Evolutionary conservation across 2,797 vertebrate genomes (phyloP), one percentile per base, ranked within the genome.

Genomic region (Apogon talboti): DNA sequence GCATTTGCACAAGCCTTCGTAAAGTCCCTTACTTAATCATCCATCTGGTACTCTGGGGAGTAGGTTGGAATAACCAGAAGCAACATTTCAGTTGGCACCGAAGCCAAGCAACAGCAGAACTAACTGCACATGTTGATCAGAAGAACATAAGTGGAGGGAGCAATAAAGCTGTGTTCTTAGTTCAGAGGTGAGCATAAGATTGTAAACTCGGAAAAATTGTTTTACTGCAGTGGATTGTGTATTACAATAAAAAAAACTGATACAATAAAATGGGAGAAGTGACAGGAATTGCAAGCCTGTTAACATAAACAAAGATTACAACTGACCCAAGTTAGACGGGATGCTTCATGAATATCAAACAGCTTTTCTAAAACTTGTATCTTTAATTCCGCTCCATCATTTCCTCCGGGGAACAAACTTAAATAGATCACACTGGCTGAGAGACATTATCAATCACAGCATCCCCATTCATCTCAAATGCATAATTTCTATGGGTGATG

Each of bases 21-120:
- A 91, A 92, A 90, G 82, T 89, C 84, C 81, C 79, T 69, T 81
- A 91, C 82, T 94, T 91, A 92, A 92, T 93, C 92, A 92, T 92
- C 78, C 86, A 86, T 87, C 86, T 86, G 74, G 84, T 87, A 66
- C 89, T 89, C 85, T 72, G 38, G 91, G 89, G 90, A 92, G 59
- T 46, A 65, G 49, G 70, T 58, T 71, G 75, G 75, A 86, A 89
- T 86, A 89, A 88, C 77, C 80, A 80, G 65, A 83, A 65, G 74
- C 79, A 83, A 85, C 65, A 61, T 72, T 76, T 66, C 47, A 79
- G 77, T 78, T 79, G 71, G 83, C 62, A 76, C 62, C 3, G 74
- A 67, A 52, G 75, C 78, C 59, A 57, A 76, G 66, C 74, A 61
- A 62, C 60, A 66, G 48, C 53, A 67, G 38, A 35, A 35, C 8